Base-by-base conservation (phyloP, 1,140 invertebrate genomes). In the Hylyphantes graminicola region DNA sequence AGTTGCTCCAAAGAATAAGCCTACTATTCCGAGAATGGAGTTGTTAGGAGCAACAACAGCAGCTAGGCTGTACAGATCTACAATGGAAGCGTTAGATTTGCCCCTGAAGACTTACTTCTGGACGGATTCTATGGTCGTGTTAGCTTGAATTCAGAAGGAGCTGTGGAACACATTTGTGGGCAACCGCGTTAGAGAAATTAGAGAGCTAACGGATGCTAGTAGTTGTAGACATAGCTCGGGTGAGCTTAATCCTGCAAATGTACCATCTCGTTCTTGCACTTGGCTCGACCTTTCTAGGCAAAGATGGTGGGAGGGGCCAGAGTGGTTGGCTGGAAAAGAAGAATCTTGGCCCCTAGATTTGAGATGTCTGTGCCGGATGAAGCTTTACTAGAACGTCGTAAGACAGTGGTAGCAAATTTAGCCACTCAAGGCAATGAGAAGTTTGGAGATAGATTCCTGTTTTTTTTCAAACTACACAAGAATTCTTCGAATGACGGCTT, bases 381-480 rank as follows among this genome's bases (percentile, higher is more conserved):
- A 51, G 50, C 59, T 6, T 64, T 76, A n/a, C 51, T 67, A 35
- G 10, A 21, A 9, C 12, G 67, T 53, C 35, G 78, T 13, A 80
- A 80, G 67, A 70, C 78, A 11, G 76, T 78, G 13, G 57, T 68
- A 7, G 57, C 9, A 19, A 80, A 51, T 72, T 17, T 61, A 51
- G 10, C 1, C 12, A 51, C 15, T n/a, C 8, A 51, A 12, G 57
- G 12, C 11, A 80, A n/a, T n/a, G n/a, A n/a, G n/a, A n/a, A n/a
- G n/a, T n/a, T n/a, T n/a, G n/a, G n/a, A n/a, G n/a, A n/a, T n/a
- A 35, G 54, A 50, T 59, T 80, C 15, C 51, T 80, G 15, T 80
- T 70, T 17, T 80, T n/a, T 80, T 70, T 80, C 78, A 7, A 80
- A 67, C 15, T 80, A 72, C 19, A n/a, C 6, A 2, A 68, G n/a